Conservation (phyloP, 2,113 vertebrate genomes). For the Hydrochoerus hydrochaeris region DNA sequence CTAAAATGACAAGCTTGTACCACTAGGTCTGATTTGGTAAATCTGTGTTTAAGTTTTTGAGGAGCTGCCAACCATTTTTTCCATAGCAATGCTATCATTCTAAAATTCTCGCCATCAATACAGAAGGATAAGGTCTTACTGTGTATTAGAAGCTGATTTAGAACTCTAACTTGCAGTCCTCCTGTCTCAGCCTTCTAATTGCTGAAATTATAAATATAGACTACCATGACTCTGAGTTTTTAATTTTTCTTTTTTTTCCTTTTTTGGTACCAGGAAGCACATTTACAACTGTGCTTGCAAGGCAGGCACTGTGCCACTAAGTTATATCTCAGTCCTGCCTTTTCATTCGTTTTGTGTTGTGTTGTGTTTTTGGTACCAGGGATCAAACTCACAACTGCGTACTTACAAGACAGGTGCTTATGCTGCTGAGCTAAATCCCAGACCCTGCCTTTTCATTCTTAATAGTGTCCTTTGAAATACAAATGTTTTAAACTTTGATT, state of each 20-base stretch:
- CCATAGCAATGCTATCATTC: not conserved
- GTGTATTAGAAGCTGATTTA: too few species aligned
- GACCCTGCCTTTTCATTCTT: not conserved
- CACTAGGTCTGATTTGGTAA: not conserved
- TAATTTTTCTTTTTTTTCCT: not conserved
- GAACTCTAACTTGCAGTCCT: not conserved
- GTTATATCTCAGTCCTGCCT: too few species aligned
- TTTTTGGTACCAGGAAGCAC: too few species aligned
- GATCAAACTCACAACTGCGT: too few species aligned
- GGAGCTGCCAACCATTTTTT: not conserved
- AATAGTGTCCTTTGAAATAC: not conserved
- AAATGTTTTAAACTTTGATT: constrained; percentile 8
- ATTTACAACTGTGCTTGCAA: too few species aligned
- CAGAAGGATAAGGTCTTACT: not conserved
- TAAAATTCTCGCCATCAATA: not conserved
- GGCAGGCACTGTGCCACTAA: too few species aligned
- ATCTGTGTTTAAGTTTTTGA: constrained; percentile 28
- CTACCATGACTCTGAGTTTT: not conserved
- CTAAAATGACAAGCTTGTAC: not conserved
- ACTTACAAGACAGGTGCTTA: too few species aligned
- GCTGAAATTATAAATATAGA: not conserved
- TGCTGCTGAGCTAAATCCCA: too few species aligned
- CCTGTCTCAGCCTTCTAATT: not conserved
- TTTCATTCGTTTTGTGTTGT: not conserved
- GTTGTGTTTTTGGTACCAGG: too few species aligned